Conservation (phyloP, 2,888 invertebrate species). For the Dendrolimus houi region DNA sequence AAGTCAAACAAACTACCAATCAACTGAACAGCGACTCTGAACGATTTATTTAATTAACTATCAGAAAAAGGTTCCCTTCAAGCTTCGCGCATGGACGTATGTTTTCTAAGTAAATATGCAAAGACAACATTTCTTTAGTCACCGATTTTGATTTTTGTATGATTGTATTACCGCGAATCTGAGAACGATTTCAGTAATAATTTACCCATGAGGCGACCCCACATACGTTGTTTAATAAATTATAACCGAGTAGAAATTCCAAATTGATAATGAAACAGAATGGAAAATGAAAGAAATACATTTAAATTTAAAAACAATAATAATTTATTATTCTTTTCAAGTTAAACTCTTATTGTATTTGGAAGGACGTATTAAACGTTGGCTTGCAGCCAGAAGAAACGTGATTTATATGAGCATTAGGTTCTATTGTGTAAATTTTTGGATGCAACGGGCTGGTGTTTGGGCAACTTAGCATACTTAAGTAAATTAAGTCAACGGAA, state of each 20-base stretch:
- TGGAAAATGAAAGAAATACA: too few relatives aligned
- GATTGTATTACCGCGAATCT: too few relatives aligned
- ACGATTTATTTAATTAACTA: slow-evolving; percentile 24
- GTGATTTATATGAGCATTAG: background rate
- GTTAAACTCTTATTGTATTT: background rate
- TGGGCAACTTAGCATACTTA: background rate
- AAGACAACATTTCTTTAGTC: background rate
- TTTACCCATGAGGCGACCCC: too few relatives aligned
- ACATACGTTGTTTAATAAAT: too few relatives aligned
- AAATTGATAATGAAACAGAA: too few relatives aligned
- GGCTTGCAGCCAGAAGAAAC: background rate
- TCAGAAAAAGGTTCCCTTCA: slow-evolving; percentile 15
- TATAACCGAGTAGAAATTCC: too few relatives aligned
- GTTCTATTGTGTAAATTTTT: background rate
- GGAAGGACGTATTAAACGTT: background rate
- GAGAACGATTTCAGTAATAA: too few relatives aligned
- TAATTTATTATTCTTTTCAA: too few relatives aligned
- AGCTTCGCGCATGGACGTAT: background rate
- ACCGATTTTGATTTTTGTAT: too few relatives aligned
- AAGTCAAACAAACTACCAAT: slow-evolving; percentile 50
- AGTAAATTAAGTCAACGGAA: background rate
- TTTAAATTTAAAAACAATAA: too few relatives aligned
- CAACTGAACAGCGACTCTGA: slow-evolving; percentile 34
- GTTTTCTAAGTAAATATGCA: background rate
- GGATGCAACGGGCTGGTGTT: background rate